phyloP scores from a whole-genome alignment of 2,797 vertebrate species.

The Sebastes baramenuke region DNA sequence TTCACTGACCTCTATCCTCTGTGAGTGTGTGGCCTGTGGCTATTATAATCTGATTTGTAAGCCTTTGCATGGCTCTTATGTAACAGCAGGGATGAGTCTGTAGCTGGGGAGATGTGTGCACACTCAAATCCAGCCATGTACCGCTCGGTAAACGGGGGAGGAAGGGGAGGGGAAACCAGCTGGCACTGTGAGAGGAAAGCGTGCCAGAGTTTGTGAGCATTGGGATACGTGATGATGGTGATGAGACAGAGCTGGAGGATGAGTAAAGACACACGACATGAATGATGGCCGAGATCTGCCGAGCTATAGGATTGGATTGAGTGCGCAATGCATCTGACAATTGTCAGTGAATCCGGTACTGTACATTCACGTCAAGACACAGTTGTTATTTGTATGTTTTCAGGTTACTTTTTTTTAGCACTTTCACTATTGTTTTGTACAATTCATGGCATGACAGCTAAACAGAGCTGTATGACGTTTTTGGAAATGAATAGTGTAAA shows the following conservation, averaged over 20 bases:
- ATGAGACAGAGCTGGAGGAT: constrained; percentile 50
- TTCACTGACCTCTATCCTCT: constrained; percentile 67
- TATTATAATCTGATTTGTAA: constrained; percentile 78
- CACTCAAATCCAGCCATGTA: constrained; percentile 38
- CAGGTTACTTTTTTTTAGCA: background rate
- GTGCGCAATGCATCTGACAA: background rate
- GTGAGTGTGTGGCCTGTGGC: constrained; percentile 48
- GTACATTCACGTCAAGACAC: background rate
- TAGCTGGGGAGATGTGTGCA: constrained; percentile 43
- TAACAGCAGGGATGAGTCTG: constrained; percentile 71
- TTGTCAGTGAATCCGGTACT: background rate
- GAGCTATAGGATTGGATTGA: background rate
- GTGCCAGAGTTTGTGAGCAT: constrained; percentile 46
- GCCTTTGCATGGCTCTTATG: constrained; percentile 73
- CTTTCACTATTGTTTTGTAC: background rate
- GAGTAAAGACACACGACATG: constrained; percentile 9
- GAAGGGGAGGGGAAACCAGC: constrained; percentile 51
- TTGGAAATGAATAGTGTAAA: background rate
- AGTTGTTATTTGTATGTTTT: background rate
- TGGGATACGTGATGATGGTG: constrained; percentile 10
- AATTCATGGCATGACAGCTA: background rate
- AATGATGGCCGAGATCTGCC: background rate
- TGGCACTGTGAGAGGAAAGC: constrained; percentile 52
- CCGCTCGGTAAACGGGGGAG: constrained; percentile 2
- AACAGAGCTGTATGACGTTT: background rate